These are phyloP conservation scores for Toxotes lorentzi DNA, from an alignment of 2,797 vertebrate species.

Conservation along the genomic window DNA sequence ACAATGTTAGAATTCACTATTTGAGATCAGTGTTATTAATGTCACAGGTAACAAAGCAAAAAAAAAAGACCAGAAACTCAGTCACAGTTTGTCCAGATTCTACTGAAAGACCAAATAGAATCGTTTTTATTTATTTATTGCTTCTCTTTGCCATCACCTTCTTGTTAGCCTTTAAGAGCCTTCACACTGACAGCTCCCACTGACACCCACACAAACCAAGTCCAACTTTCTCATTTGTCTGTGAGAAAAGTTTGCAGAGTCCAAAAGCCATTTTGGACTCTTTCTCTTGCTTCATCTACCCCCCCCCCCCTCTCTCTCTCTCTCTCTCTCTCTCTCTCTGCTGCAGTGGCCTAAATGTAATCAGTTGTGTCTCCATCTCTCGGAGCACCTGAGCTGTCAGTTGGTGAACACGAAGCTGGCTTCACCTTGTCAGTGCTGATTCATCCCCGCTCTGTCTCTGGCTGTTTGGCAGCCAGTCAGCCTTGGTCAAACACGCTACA, in stretches of 20 bases:
- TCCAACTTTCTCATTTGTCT: conserved; percentile 51
- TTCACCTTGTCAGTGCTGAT: conserved; percentile 81
- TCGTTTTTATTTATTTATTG: background rate
- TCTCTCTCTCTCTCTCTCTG: conserved; percentile 28
- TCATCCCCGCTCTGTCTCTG: conserved; percentile 76
- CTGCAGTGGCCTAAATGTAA: conserved; percentile 76
- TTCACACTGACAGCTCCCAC: background rate
- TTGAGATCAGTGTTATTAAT: background rate
- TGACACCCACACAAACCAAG: background rate
- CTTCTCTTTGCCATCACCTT: background rate
- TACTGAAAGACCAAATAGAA: background rate
- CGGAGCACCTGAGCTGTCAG: conserved; percentile 81
- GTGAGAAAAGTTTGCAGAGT: conserved; percentile 44
- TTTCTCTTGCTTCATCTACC: conserved; percentile 10
- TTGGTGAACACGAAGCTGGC: conserved; percentile 64
- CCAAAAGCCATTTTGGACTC: conserved; percentile 53
- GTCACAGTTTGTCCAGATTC: background rate
- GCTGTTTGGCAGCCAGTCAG: conserved; percentile 79
- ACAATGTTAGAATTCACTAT: background rate
- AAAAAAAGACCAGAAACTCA: background rate
- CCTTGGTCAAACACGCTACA: conserved; percentile 73
- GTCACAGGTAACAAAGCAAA: background rate
- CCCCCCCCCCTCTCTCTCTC: background rate
- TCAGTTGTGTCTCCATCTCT: conserved; percentile 81
- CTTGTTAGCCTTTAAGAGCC: background rate